phyloP scores from a whole-genome alignment of 2,888 invertebrate species.

The Tiliacea citrago region DNA sequence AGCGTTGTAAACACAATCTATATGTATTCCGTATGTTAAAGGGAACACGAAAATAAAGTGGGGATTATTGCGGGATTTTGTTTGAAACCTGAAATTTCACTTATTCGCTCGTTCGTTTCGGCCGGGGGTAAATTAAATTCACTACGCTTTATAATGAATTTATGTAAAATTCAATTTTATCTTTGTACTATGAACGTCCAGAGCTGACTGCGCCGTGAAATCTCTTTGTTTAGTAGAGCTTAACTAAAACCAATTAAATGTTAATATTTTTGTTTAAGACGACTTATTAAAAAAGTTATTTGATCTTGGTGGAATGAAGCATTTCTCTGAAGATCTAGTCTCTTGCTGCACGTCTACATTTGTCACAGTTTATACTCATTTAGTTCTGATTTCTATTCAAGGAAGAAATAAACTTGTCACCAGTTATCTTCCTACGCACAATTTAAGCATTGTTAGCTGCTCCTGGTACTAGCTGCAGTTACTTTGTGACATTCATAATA shows the following conservation, averaged over 20 bases:
- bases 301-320: neutral
- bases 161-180: conserved; percentile 54
- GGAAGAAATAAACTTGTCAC: conserved; percentile 49
- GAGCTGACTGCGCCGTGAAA: conserved; percentile 9
- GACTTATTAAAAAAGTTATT: conserved; percentile 1
- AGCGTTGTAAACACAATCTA: conserved; percentile 49
- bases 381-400: conserved; percentile 21
- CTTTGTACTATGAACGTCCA: conserved; percentile 33
- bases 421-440: conserved; percentile 44
- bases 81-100: conserved; percentile 69
- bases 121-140: conserved; percentile 59
- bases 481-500: neutral
- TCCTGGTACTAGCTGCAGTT: conserved; percentile 12
- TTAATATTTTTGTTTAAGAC: conserved; percentile 22
- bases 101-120: conserved; percentile 55
- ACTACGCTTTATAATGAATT: conserved; percentile 52
- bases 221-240: conserved; percentile 37
- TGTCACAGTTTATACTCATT: neutral
- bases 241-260: conserved; percentile 21
- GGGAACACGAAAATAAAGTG: conserved; percentile 64
- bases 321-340: neutral
- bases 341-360: neutral
- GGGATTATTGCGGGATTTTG: conserved; percentile 69
- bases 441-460: neutral
- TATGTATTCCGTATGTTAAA: conserved; percentile 57